Evolutionary conservation across 2,113 vertebrate genomes (phyloP), one percentile per base, ranked within the genome.

Genomic region (Myxocyprinus asiaticus): DNA sequence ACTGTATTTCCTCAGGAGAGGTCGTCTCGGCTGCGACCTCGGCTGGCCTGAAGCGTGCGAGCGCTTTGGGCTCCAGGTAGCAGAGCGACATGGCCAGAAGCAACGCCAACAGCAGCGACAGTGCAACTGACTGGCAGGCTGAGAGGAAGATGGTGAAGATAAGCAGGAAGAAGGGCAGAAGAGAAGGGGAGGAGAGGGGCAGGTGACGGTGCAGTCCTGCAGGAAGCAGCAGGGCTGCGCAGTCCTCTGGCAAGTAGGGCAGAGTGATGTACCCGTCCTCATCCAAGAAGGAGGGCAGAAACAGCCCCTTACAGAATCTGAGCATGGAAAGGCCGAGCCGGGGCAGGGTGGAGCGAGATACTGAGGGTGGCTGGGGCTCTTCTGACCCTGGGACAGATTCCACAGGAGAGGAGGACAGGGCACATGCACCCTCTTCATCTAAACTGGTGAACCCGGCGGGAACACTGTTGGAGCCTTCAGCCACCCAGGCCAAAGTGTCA

Each of bases 41-140:
- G 0, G 48, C 17, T 5, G 71, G 59, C 45, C 75, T 70, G 48
- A 78, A 76, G 17, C 55, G 76, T 0, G 63, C 84, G 50, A 92
- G 88, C 12, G 88, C 90, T 85, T 95, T 92, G 63, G 92, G 94
- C 92, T 98, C 96, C 77, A 98, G 90, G 85, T 95, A 98, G 88
- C 94, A 98, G 79, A 98, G 93, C 51, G 94, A 96, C 80, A 99
- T 87, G 86, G 96, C 95, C 0, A 99, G 94, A 88, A 96, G 96
- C 83, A 97, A 90, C 82, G 95, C 95, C 85, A 98, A 90, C 75
- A 93, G 89, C 76, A 99, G 90, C 10, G 96, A 96, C 51, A 97
- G 90, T 77, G 89, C 91, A 86, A 97, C 83, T 3, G 97, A 99
- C 88, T 96, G 96, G 87, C 95, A 96, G 61, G 96, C 94, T 33